phyloP scores from a whole-genome alignment of 2,888 invertebrate species.

The Plagodis dolabraria region DNA sequence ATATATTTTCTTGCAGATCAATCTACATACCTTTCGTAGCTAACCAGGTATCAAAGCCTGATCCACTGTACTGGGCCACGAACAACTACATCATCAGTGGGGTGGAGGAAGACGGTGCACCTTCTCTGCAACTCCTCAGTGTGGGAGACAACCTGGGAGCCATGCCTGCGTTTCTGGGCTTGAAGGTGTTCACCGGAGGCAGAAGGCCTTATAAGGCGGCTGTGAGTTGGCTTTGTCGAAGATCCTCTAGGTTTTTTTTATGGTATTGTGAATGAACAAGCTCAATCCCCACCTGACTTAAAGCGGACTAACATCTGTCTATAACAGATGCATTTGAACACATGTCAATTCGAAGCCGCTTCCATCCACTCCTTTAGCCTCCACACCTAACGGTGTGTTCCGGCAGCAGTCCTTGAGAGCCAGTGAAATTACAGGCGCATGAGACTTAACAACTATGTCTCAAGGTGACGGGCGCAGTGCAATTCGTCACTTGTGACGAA shows the following conservation, averaged over 20 bases:
- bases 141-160: constrained; percentile 88
- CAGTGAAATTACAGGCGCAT: too few relatives aligned
- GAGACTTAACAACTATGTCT: too few relatives aligned
- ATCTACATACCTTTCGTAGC: constrained; percentile 87
- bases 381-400: too few relatives aligned
- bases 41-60: constrained; percentile 85
- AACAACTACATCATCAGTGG: constrained; percentile 90
- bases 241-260: neutral
- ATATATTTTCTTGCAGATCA: constrained; percentile 70
- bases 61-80: constrained; percentile 86
- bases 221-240: constrained; percentile 58
- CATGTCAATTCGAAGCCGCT: too few relatives aligned
- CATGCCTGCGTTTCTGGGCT: constrained; percentile 85
- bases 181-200: constrained; percentile 71
- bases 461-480: too few relatives aligned
- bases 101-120: constrained; percentile 78
- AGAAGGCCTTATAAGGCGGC: constrained; percentile 84
- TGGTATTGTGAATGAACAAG: too few relatives aligned
- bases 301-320: too few relatives aligned
- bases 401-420: too few relatives aligned
- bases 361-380: too few relatives aligned
- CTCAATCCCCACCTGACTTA: too few relatives aligned
- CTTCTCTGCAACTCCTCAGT: constrained; percentile 78
- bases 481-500: too few relatives aligned
- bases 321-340: too few relatives aligned